Evolutionary conservation across 2,888 invertebrate genomes (phyloP), one percentile per base, ranked within the genome.

Genomic region (Lasioglossum oenotherae): DNA sequence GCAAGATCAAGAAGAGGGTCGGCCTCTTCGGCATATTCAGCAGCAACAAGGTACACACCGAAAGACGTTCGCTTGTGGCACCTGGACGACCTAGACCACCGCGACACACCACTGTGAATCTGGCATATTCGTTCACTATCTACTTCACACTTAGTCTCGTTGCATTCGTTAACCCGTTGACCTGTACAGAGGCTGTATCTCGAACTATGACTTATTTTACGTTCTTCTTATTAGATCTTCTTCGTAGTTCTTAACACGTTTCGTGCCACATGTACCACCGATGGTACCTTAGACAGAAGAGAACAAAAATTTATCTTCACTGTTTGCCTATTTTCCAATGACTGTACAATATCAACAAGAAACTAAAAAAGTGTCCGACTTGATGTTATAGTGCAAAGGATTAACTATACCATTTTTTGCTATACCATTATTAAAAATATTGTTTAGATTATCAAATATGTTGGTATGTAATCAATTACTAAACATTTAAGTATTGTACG

Each of bases 1-100:
- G 97, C 92, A 97, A 98, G 93, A 96, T 97, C 91, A 99, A 98
- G 96, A 98, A 98, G 94, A 96, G 99, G 83, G 97, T 97, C 77
- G 98, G 98, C 69, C 96, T 99, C 85, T 98, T 99, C 92, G 98
- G 98, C 92, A 97, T 99, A 95, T 99, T 99, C 96, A 97, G 98
- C 94, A 98, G 98, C 92, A 98, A 98, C 96, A 99, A 99, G 98
- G 99, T 99, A 96, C 89, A 76, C 88, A n/a, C n/a, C n/a, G 10
- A 57, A n/a, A 57, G 80, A 79, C 81, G 78, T 46, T 84, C 69
- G 77, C 27, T 78, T 53, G 38, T 16, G 41, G 23, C 46, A 53
- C 73, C 31, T 38, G 19, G 69, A 38, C 31, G 16, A 38, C 60
- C 5, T 64, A 64, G 31, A 31, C 16, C 64, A 53, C 27, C 81